Evolutionary conservation across 2,797 vertebrate genomes (phyloP).

Genomic region (Meda fulgida): DNA sequence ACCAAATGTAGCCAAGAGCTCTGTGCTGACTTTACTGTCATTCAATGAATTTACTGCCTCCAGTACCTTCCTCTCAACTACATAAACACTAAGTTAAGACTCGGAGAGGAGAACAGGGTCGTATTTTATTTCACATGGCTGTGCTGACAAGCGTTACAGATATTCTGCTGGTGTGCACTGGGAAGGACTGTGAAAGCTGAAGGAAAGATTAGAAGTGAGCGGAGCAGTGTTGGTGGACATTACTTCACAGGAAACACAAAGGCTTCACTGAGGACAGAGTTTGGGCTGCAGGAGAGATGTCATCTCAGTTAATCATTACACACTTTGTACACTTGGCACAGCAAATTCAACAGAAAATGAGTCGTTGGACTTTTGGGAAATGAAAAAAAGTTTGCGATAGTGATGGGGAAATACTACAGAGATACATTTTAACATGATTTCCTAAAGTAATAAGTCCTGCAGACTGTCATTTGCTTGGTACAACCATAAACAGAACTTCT

Average conservation of each 20-base stretch:
- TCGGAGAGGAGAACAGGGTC: slow-evolving; percentile 10
- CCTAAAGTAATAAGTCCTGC: background rate
- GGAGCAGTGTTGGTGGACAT: slow-evolving; percentile 17
- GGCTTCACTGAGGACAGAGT: slow-evolving; percentile 51
- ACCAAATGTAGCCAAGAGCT: slow-evolving; percentile 7
- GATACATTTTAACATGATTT: background rate
- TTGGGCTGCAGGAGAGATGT: slow-evolving; percentile 62
- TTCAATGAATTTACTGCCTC: background rate
- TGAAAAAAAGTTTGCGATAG: background rate
- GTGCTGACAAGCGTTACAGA: slow-evolving; percentile 10
- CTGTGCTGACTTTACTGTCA: background rate
- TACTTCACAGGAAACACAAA: slow-evolving; percentile 6
- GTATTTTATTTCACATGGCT: slow-evolving; percentile 16
- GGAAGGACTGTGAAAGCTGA: slow-evolving; percentile 3
- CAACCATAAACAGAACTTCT: background rate
- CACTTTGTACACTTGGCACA: slow-evolving; percentile 61
- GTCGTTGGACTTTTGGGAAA: slow-evolving; percentile 28
- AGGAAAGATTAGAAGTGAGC: slow-evolving; percentile 12
- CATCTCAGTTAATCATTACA: slow-evolving; percentile 77
- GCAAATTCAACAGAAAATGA: slow-evolving; percentile 22
- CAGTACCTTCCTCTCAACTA: background rate
- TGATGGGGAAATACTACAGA: background rate
- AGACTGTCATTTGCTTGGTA: background rate
- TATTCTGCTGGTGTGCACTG: background rate
- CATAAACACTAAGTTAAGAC: slow-evolving; percentile 22